A percentile compares a stretch with the other conserved stretches of the same genome.
Conservation (phyloP, 2,113 vertebrate genomes). For the Osmerus eperlanus region DNA sequence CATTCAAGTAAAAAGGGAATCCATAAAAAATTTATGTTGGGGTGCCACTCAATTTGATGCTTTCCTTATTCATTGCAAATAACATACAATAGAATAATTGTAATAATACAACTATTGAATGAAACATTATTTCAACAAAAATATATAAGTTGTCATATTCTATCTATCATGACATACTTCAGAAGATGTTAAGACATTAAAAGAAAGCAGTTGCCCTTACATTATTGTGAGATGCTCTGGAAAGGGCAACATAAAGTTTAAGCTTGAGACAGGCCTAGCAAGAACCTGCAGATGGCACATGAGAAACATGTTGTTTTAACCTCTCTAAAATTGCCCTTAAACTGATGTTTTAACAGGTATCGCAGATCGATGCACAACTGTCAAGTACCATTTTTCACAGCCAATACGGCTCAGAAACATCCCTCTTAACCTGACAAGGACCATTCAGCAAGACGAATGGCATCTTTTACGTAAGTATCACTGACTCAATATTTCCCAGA, state of each 20-base stretch:
- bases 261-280: no score
- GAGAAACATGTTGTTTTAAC: no score
- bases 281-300: no score
- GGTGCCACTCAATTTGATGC: no score
- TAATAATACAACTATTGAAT: no score
- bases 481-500: background rate
- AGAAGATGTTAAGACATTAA: background rate
- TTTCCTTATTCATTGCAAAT: no score
- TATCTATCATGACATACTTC: no score
- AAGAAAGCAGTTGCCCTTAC: background rate
- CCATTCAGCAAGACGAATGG: slow-evolving; percentile 70
- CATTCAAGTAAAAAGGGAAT: background rate
- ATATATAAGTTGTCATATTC: no score
- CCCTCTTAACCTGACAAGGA: slow-evolving; percentile 67
- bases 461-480: slow-evolving; percentile 65
- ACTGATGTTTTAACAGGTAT: slow-evolving; percentile 63
- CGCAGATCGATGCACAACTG: slow-evolving; percentile 61
- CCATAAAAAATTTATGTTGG: no score
- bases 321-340: background rate
- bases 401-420: slow-evolving; percentile 60
- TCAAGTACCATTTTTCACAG: slow-evolving; percentile 72
- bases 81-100: no score
- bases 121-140: no score
- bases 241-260: background rate
- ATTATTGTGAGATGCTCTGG: background rate